Conservation (phyloP, 2,888 invertebrate species). For the Dicyrtomina minuta region DNA sequence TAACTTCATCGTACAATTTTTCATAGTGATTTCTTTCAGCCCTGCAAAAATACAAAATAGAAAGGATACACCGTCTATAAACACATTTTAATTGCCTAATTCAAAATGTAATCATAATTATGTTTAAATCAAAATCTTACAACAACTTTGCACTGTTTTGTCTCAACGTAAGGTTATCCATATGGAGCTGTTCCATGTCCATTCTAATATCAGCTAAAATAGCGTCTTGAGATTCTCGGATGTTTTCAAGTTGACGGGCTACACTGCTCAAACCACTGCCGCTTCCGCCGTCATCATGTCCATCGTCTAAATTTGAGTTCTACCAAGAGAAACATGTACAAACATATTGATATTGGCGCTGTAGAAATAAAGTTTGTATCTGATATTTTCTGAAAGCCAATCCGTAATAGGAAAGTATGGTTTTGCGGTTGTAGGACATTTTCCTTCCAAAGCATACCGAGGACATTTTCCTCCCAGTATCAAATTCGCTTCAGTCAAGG, state of each 20-base stretch:
- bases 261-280: neutral
- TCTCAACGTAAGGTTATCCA: conserved; percentile 1
- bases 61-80: neutral
- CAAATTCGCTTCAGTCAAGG: too few species aligned
- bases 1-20: conserved; percentile 2
- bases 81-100: neutral
- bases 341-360: too few species aligned
- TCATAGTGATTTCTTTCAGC: conserved; percentile 17
- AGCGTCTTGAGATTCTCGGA: conserved; percentile 22
- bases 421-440: too few species aligned
- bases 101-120: neutral
- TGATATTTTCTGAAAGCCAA: too few species aligned
- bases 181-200: conserved; percentile 20
- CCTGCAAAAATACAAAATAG: neutral
- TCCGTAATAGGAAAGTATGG: too few species aligned
- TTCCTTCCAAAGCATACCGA: too few species aligned
- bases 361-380: too few species aligned
- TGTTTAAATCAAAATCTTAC: neutral
- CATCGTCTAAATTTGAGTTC: too few species aligned
- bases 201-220: conserved; percentile 15
- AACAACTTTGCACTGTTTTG: conserved; percentile 3
- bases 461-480: too few species aligned
- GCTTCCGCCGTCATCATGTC: neutral
- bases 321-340: too few species aligned
- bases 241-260: conserved; percentile 13